Evolutionary conservation across 1,140 invertebrate genomes (phyloP).

Genomic region (Homalodisca vitripennis): DNA sequence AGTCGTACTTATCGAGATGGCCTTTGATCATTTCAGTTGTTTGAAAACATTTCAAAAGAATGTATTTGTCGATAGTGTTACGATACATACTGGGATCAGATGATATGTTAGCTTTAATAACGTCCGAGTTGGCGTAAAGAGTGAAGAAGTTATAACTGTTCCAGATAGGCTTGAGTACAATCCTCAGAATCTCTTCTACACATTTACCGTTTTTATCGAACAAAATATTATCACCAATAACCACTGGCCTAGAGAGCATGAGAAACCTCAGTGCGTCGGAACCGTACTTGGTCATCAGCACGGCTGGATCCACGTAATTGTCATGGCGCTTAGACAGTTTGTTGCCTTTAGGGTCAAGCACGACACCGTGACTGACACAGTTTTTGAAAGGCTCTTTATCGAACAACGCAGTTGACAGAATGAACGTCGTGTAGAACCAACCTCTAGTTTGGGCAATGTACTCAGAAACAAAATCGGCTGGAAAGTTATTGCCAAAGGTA

Average conservation of each 20-base stretch:
- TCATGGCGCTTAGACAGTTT: conserved; percentile 99
- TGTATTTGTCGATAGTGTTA: not conserved
- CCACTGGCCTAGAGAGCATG: conserved; percentile 96
- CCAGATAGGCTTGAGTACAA: conserved; percentile 97
- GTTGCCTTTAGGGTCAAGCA: conserved; percentile 93
- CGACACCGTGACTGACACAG: conserved; percentile 92
- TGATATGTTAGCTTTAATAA: conserved; percentile 62
- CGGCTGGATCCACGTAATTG: conserved; percentile 96
- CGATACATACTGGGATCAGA: conserved; percentile 55
- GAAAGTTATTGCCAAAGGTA: conserved; percentile 91
- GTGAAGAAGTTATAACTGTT: conserved; percentile 87
- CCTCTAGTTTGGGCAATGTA: conserved; percentile 99
- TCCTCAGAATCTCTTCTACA: conserved; percentile 92
- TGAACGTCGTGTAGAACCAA: conserved; percentile 95
- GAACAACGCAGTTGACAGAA: conserved; percentile 93
- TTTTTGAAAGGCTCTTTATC: conserved; percentile 98
- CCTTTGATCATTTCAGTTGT: not conserved
- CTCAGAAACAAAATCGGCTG: conserved; percentile 98
- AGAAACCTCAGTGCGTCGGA: conserved; percentile 94
- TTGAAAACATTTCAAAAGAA: not conserved
- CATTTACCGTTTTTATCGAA: conserved; percentile 88
- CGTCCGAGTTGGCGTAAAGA: conserved; percentile 85
- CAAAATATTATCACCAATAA: conserved; percentile 88
- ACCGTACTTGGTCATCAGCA: conserved; percentile 85
- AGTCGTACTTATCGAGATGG: conserved; percentile 80